Evolutionary conservation across 2,888 invertebrate genomes (phyloP).

Genomic region (Chloroclysta siterata): DNA sequence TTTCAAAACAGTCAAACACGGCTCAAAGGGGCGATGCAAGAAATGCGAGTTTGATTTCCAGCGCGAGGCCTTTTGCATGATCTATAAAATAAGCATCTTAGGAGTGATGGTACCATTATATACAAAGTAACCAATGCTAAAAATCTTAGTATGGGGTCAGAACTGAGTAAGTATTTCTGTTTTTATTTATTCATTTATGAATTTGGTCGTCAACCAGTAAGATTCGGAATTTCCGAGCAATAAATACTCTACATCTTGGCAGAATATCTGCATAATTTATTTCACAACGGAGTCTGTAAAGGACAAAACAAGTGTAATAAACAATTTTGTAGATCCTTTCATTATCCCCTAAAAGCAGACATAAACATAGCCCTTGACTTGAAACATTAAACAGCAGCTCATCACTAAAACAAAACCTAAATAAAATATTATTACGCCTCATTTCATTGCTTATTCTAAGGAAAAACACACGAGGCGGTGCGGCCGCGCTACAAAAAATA

Average conservation of each 20-base stretch:
- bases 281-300: conserved; percentile 5
- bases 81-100: too few species aligned
- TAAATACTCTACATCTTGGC: conserved; percentile 3
- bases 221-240: not conserved
- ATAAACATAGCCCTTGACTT: conserved; percentile 29
- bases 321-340: conserved; percentile 22
- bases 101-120: too few species aligned
- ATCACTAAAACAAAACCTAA: conserved; percentile 42
- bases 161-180: too few species aligned
- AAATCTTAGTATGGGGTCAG: too few species aligned
- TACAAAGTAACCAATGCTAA: too few species aligned
- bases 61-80: too few species aligned
- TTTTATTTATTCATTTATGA: not conserved
- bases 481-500: conserved; percentile 12
- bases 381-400: conserved; percentile 31
- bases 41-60: too few species aligned
- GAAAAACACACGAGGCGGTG: conserved; percentile 8
- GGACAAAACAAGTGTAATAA: conserved; percentile 21
- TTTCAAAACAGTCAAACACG: too few species aligned
- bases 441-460: conserved; percentile 25
- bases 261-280: conserved; percentile 15
- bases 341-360: conserved; percentile 25
- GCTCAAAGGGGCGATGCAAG: too few species aligned
- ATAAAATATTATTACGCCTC: conserved; percentile 42
- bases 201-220: not conserved